Evolutionary conservation across 2,888 invertebrate genomes (phyloP).

Genomic region (Latrodectus hesperus): DNA sequence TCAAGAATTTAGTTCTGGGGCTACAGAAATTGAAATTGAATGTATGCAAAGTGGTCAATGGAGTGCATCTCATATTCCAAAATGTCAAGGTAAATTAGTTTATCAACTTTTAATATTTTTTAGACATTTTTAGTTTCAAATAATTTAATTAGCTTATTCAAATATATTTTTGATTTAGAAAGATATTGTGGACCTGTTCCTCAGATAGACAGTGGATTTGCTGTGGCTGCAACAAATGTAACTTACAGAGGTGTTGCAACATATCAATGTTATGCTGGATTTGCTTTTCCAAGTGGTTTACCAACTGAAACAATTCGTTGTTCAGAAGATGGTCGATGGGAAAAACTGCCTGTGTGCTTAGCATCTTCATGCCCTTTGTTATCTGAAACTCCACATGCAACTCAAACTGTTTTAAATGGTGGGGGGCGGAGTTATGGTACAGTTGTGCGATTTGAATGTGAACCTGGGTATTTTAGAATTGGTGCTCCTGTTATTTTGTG

Average conservation of each 20-base stretch:
- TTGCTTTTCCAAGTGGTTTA: slow-evolving; percentile 90
- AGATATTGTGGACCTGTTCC: slow-evolving; percentile 96
- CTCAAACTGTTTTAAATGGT: slow-evolving; percentile 89
- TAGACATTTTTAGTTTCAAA: no score
- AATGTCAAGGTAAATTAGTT: slow-evolving; percentile 85
- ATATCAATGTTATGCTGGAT: slow-evolving; percentile 94
- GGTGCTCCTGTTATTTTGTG: slow-evolving; percentile 90
- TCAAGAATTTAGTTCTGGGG: slow-evolving; percentile 94
- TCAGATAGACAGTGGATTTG: slow-evolving; percentile 97
- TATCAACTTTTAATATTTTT: not conserved
- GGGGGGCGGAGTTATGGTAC: slow-evolving; percentile 94
- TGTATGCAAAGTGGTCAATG: slow-evolving; percentile 93
- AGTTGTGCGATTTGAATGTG: slow-evolving; percentile 92
- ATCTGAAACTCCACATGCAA: slow-evolving; percentile 89
- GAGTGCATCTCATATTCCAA: slow-evolving; percentile 92
- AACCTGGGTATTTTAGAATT: slow-evolving; percentile 89
- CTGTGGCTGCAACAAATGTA: slow-evolving; percentile 95
- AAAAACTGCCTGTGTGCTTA: slow-evolving; percentile 91
- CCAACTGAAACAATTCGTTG: slow-evolving; percentile 93
- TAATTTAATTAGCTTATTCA: no score
- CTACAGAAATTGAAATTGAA: slow-evolving; percentile 86
- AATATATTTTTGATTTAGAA: slow-evolving; percentile 72
- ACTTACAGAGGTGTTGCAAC: slow-evolving; percentile 94
- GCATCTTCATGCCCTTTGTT: slow-evolving; percentile 93
- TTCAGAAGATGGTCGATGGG: slow-evolving; percentile 92